Conservation (phyloP, 2,888 invertebrate species). For the Leptothorax acervorum region DNA sequence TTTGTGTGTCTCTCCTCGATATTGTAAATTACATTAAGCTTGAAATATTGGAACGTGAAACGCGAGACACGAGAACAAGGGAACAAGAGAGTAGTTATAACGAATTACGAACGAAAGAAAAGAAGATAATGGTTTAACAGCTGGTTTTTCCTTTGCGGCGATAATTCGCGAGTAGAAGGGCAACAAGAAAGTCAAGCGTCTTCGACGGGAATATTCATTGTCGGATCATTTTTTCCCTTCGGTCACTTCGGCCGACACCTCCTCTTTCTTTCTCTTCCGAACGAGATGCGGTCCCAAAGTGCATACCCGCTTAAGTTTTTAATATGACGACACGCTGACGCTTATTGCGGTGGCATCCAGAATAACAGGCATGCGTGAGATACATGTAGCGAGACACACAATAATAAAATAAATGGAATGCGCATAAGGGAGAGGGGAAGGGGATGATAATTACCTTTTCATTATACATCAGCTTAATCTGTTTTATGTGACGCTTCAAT, state of each 20-base stretch:
- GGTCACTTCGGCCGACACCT: conserved; percentile 9
- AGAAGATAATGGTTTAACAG: conserved; percentile 24
- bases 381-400: conserved; percentile 17
- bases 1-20: neutral
- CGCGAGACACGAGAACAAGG: neutral
- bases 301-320: conserved; percentile 52
- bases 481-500: conserved; percentile 68
- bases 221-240: conserved; percentile 1
- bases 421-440: neutral
- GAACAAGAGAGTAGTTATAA: neutral
- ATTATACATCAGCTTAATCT: conserved; percentile 59
- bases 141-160: conserved; percentile 32
- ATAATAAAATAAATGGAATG: conserved; percentile 52
- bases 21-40: conserved; percentile 4
- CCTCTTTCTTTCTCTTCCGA: neutral
- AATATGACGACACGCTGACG: conserved; percentile 47
- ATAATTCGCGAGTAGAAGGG: conserved; percentile 26
- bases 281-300: conserved; percentile 36
- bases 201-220: neutral
- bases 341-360: conserved; percentile 33
- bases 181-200: conserved; percentile 30
- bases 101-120: conserved; percentile 24
- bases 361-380: conserved; percentile 29
- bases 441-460: conserved; percentile 63
- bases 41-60: neutral